phyloP scores from a whole-genome alignment of 2,888 invertebrate species.

The Drosophila mimica region DNA sequence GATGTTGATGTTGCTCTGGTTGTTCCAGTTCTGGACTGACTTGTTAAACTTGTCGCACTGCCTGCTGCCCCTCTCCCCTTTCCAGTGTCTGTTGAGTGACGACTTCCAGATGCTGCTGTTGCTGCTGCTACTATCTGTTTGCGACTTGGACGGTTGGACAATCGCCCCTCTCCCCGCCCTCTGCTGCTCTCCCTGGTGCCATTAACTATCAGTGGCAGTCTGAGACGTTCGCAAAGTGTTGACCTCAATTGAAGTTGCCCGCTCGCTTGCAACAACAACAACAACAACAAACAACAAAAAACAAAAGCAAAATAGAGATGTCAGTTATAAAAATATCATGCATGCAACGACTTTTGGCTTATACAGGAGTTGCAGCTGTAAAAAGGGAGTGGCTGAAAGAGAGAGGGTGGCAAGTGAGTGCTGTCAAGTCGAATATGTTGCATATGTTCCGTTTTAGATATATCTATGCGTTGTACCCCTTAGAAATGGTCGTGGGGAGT shows the following conservation, averaged over 20 bases:
- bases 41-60: constrained; percentile 73
- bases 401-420: constrained; percentile 38
- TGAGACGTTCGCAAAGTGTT: constrained; percentile 59
- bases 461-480: not conserved
- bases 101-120: constrained; percentile 37
- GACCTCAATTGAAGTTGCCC: constrained; percentile 73
- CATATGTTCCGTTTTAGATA: constrained; percentile 11
- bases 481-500: not conserved
- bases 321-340: constrained; percentile 67
- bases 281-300: constrained; percentile 13
- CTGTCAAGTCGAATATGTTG: constrained; percentile 6
- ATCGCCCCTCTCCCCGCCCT: not conserved
- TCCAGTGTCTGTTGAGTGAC: constrained; percentile 17
- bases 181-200: not conserved
- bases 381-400: not conserved
- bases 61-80: constrained; percentile 20
- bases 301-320: constrained; percentile 35
- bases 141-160: constrained; percentile 33
- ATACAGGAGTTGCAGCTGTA: not conserved
- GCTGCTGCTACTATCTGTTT: constrained; percentile 46
- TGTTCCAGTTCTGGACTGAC: constrained; percentile 78
- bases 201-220: constrained; percentile 30
- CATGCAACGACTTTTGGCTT: not conserved
- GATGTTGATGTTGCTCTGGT: constrained; percentile 36
- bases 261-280: constrained; percentile 22